Base-by-base conservation (phyloP, 2,888 invertebrate species). In the Acrocera orbiculus region DNA sequence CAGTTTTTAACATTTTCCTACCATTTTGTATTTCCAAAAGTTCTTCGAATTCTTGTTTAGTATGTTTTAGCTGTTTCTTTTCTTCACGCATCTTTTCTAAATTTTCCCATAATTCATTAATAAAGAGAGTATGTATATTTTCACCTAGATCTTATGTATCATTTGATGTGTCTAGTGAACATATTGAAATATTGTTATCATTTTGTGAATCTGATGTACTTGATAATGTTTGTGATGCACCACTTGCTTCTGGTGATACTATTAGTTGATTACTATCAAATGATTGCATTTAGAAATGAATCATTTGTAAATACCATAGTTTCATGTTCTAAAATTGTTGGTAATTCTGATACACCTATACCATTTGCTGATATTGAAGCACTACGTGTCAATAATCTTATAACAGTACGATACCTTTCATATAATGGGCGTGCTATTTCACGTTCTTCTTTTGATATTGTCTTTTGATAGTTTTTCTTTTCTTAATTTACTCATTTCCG, bases 311-410 rank as follows among this genome's bases (percentile, higher is more conserved):
- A 86, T 48, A 86, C 75, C 77, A 92, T 83, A 0, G 89, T 71
- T 56, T 87, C 86, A 52, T 90, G 83, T 53, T 93, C 93, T 49
- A 85, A 69, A 40, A 93, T 92, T n/a, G 92, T 89, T 24, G 86
- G 86, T 48, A 93, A 61, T 54, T 92, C 90, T 6, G 76, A 71
- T 30, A 68, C 63, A 26, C 68, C 58, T 1, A 45, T 38, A 7
- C 47, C 48, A 7, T 46, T 47, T 3, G 67, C 67, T 5, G 48
- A 48, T 48, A 75, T 70, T 50, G 66, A 62, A 32, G 70, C 66
- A 40, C 67, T 64, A 45, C 76, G 68, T 27, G 69, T 66, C 17
- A 86, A 69, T 44, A 80, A 63, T 30, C 85, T 67, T 51, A 93
- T 93, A n/a, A 93, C 72, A n/a, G 71, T 70, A 40, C 93, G 66